phyloP scores from a whole-genome alignment of 2,888 invertebrate species.

The Melangyna quadrimaculata region DNA sequence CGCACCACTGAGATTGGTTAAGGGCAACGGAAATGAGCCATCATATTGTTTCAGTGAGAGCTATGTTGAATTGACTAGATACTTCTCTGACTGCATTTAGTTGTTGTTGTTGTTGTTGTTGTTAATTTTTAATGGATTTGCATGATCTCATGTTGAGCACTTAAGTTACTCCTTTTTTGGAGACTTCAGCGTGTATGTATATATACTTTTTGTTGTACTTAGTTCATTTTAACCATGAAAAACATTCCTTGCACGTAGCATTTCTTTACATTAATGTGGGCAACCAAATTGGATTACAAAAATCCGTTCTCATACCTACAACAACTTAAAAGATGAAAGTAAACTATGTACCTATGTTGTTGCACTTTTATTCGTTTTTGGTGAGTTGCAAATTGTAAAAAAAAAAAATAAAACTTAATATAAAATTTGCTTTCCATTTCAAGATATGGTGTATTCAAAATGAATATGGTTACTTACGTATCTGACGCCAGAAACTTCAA shows the following conservation, averaged over 20 bases:
- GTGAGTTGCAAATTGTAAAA: not conserved
- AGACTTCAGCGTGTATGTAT: constrained; percentile 24
- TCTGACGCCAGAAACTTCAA: not conserved
- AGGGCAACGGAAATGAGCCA: constrained; percentile 53
- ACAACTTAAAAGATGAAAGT: constrained; percentile 36
- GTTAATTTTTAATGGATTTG: constrained; percentile 20
- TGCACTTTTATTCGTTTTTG: constrained; percentile 31
- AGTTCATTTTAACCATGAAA: not conserved
- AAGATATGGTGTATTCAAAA: not conserved
- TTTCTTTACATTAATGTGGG: constrained; percentile 31
- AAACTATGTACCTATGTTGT: not conserved
- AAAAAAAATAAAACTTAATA: not conserved
- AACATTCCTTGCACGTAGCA: constrained; percentile 14
- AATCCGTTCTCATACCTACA: not conserved
- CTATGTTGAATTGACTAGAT: constrained; percentile 24
- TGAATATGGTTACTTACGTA: not conserved
- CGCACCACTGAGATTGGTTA: not conserved
- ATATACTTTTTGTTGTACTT: constrained; percentile 16
- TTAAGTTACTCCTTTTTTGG: constrained; percentile 31
- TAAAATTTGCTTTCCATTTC: constrained; percentile 18
- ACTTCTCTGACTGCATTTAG: too few species aligned
- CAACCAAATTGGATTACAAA: not conserved
- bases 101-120: not conserved
- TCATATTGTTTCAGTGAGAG: constrained; percentile 44
- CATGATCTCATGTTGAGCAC: constrained; percentile 30